Base-by-base conservation (phyloP, 2,797 vertebrate genomes). In the Lemur catta region DNA sequence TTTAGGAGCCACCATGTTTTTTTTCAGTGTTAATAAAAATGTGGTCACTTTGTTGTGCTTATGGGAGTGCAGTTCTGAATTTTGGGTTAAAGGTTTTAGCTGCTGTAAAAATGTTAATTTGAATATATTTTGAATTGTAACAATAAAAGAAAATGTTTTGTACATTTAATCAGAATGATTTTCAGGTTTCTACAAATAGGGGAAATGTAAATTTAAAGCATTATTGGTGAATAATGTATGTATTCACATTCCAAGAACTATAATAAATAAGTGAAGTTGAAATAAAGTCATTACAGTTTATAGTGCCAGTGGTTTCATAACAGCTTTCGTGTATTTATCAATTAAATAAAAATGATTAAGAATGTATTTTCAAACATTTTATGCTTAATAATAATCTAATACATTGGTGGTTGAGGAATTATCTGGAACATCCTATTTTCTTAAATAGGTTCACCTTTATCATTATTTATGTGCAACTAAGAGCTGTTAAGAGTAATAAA, bases 51-150 rank as follows among this genome's bases (percentile, higher is more conserved):
- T 79, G 81, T 96, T 95, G 89, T 67, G 86, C 65, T 93, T 92
- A 69, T 38, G 7, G 75, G 48, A 91, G 43, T 76, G 26, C 35
- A 78, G 38, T 95, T 95, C 80, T 95, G 63, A 93, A 84, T 89
- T 65, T 96, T 89, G 67, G 81, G 65, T 95, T 93, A 76, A 84
- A 82, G 28, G 63, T 78, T 93, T 95, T 41, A 50, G 63, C 71
- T 97, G 82, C 75, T 97, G 43, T 97, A 85, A 96, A 97, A 95
- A 92, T 59, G 74, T 97, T 84, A 79, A 91, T 97, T 96, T 97
- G 89, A 95, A 75, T 97, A 91, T 96, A 92, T 96, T 97, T 95
- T 94, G 93, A 96, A 91, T 93, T 92, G 80, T 88, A 94, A 97
- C 50, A 93, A 46, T 55, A 95, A 89, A 97, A 82, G 43, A 92